These are phyloP conservation scores for Heliopora coerulea DNA, from an alignment of 92 coral and sea anemone genomes.

Conservation along the genomic window DNA sequence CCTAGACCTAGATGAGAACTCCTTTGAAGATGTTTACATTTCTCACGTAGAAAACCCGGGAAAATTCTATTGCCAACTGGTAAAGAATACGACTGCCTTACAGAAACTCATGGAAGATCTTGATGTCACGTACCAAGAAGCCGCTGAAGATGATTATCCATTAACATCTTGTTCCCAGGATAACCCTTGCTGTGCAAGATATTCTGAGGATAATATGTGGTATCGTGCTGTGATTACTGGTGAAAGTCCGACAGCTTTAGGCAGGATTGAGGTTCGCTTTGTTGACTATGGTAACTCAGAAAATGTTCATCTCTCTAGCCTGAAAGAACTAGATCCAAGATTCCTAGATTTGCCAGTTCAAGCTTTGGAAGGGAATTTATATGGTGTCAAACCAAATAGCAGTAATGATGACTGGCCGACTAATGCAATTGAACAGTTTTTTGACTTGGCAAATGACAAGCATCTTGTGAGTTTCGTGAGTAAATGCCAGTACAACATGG, in stretches of 20 bases:
- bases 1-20: constrained; percentile 45
- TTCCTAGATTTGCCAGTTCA: constrained; percentile 69
- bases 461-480: constrained; percentile 74
- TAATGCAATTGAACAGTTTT: constrained; percentile 69
- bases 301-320: constrained; percentile 67
- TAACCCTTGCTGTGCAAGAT: constrained; percentile 90
- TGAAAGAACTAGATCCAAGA: constrained; percentile 67
- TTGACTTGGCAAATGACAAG: constrained; percentile 66
- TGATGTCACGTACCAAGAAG: constrained; percentile 68
- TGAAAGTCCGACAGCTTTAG: constrained; percentile 78
- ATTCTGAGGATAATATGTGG: constrained; percentile 84
- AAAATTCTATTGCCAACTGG: constrained; percentile 73
- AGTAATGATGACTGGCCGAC: constrained; percentile 65
- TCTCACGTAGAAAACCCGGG: constrained; percentile 70
- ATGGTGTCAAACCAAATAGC: constrained; percentile 68
- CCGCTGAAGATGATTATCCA: constrained; percentile 61
- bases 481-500: constrained; percentile 35
- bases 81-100: constrained; percentile 57
- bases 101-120: constrained; percentile 67
- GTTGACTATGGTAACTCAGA: constrained; percentile 92
- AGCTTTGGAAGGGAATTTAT: constrained; percentile 69
- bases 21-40: constrained; percentile 67
- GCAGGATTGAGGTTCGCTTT: constrained; percentile 79
- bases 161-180: constrained; percentile 69
- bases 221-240: constrained; percentile 86